These are phyloP conservation scores for Anoplolepis gracilipes DNA, from an alignment of 1,140 invertebrate genomes.

Conservation along the genomic window DNA sequence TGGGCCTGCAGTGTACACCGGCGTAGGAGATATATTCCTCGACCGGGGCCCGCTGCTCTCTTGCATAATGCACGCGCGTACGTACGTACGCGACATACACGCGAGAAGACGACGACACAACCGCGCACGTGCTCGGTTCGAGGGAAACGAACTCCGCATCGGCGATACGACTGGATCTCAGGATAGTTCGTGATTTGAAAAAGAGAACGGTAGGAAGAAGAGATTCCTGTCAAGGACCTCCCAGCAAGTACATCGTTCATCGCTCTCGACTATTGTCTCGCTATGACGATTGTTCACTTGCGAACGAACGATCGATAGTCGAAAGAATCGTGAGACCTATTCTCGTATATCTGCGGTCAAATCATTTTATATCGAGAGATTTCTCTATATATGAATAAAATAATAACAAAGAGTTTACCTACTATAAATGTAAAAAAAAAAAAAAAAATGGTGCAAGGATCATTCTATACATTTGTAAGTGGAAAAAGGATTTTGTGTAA, in stretches of 20 bases:
- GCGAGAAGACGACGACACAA: conserved; percentile 31
- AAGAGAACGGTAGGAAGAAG: conserved; percentile 20
- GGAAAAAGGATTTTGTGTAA: conserved; percentile 16
- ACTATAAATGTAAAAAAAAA: conserved; percentile 2
- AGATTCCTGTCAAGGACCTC: conserved; percentile 31
- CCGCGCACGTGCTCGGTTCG: conserved; percentile 35
- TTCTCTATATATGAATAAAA: background rate
- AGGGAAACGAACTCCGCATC: conserved; percentile 37
- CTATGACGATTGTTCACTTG: conserved; percentile 43
- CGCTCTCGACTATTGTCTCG: conserved; percentile 33
- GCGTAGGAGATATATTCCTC: conserved; percentile 45
- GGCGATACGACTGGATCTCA: conserved; percentile 17
- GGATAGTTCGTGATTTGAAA: conserved; percentile 52
- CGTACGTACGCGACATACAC: conserved; percentile 44
- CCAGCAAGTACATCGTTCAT: conserved; percentile 11
- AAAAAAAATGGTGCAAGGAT: background rate
- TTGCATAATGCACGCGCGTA: conserved; percentile 59
- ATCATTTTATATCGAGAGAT: conserved; percentile 26
- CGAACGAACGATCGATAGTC: conserved; percentile 15
- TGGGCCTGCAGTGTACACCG: conserved; percentile 56
- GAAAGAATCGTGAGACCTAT: conserved; percentile 21
- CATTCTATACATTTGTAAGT: background rate
- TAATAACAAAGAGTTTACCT: conserved; percentile 10
- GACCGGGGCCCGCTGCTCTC: conserved; percentile 17
- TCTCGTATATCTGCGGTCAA: conserved; percentile 30